Conservation (phyloP, 2,797 vertebrate genomes). For the Bradypus variegatus region DNA sequence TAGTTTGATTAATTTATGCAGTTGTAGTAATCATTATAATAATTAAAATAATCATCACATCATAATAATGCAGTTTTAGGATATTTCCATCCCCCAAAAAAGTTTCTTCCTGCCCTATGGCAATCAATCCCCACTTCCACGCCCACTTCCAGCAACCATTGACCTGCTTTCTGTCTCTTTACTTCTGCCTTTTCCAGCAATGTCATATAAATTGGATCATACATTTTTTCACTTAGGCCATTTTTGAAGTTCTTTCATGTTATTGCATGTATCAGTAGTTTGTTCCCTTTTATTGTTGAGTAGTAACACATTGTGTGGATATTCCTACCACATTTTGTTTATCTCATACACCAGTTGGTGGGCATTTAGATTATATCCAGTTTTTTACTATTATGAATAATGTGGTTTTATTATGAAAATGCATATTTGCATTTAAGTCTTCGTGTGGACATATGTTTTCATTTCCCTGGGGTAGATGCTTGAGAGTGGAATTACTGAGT, state of each 20-base stretch:
- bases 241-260: background rate
- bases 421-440: background rate
- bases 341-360: background rate
- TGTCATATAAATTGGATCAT: background rate
- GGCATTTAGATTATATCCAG: constrained; percentile 6
- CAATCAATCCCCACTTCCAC: background rate
- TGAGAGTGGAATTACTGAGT: background rate
- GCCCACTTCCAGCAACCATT: background rate
- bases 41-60: background rate
- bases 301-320: background rate
- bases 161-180: background rate
- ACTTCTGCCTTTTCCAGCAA: background rate
- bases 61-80: background rate
- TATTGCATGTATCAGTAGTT: background rate
- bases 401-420: background rate
- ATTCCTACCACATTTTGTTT: background rate
- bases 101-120: background rate
- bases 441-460: background rate
- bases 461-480: background rate
- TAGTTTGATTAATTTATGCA: background rate
- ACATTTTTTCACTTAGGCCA: background rate
- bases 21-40: background rate
- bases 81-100: background rate
- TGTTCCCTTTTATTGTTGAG: background rate
- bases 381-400: background rate